Evolutionary conservation across 2,888 invertebrate genomes (phyloP).

Genomic region (Drosophila sordidula): DNA sequence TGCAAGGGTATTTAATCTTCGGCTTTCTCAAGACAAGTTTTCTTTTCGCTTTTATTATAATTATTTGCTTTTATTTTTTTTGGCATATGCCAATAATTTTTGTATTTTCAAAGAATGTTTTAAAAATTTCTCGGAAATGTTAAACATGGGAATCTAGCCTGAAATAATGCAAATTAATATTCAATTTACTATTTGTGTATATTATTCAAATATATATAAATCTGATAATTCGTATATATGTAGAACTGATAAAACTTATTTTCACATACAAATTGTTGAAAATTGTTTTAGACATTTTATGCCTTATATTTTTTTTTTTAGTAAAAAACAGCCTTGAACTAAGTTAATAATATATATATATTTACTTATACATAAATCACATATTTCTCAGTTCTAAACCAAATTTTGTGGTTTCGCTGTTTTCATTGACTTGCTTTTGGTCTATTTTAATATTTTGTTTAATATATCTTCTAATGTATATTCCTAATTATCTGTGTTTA

Average conservation of each 20-base stretch:
- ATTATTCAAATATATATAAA: no score
- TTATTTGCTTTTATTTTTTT: neutral
- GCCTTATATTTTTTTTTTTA: neutral
- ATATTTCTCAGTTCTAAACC: neutral
- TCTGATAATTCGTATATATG: no score
- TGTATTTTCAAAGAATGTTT: neutral
- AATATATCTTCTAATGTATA: neutral
- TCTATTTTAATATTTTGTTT: neutral
- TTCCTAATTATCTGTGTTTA: conserved; percentile 12
- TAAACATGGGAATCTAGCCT: neutral
- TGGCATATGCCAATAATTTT: conserved; percentile 37
- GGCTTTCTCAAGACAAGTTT: no score
- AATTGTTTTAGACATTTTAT: neutral
- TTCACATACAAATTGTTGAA: neutral
- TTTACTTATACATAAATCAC: neutral
- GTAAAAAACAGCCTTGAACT: conserved; percentile 2
- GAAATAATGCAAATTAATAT: neutral
- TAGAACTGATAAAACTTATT: neutral
- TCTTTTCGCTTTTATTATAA: no score
- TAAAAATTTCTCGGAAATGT: neutral
- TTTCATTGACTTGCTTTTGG: neutral
- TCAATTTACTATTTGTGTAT: neutral
- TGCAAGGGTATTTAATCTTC: no score
- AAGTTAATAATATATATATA: neutral
- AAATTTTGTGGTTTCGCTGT: neutral